Conservation (phyloP, 2,888 invertebrate species). For the Omphaloscelis lunosa region DNA sequence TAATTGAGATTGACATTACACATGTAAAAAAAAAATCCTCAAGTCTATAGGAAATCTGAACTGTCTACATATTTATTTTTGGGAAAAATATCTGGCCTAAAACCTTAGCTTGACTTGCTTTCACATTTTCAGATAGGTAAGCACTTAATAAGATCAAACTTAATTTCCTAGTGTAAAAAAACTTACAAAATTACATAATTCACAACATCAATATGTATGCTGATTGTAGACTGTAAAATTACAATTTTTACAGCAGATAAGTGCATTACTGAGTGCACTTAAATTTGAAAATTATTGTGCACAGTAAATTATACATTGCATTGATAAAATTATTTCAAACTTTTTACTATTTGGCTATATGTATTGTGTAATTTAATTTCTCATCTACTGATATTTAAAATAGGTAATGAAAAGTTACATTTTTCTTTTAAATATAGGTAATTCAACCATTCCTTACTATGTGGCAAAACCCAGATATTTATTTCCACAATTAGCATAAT, state of each 20-base stretch:
- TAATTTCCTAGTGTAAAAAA: not conserved
- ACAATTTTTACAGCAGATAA: slow-evolving; percentile 6
- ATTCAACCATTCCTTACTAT: not conserved
- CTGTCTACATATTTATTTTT: slow-evolving; percentile 13
- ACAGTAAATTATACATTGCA: not conserved
- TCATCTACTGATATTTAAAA: no score
- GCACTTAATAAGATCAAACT: not conserved
- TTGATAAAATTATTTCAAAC: not conserved
- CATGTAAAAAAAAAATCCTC: slow-evolving; percentile 17
- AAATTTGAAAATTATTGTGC: not conserved
- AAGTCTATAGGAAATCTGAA: slow-evolving; percentile 25
- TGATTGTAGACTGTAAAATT: slow-evolving; percentile 3
- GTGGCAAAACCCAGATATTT: slow-evolving; percentile 15
- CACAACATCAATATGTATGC: not conserved
- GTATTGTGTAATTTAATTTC: not conserved
- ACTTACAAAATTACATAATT: not conserved
- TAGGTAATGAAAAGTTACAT: no score
- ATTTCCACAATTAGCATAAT: slow-evolving; percentile 12
- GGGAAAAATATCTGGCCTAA: not conserved
- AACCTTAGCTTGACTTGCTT: not conserved
- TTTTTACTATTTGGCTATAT: not conserved
- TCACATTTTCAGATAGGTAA: not conserved
- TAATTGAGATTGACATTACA: slow-evolving; percentile 45
- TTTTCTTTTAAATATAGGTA: not conserved
- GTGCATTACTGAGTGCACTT: slow-evolving; percentile 2